phyloP scores from a whole-genome alignment of 2,113 vertebrate species.

The Felis chaus region DNA sequence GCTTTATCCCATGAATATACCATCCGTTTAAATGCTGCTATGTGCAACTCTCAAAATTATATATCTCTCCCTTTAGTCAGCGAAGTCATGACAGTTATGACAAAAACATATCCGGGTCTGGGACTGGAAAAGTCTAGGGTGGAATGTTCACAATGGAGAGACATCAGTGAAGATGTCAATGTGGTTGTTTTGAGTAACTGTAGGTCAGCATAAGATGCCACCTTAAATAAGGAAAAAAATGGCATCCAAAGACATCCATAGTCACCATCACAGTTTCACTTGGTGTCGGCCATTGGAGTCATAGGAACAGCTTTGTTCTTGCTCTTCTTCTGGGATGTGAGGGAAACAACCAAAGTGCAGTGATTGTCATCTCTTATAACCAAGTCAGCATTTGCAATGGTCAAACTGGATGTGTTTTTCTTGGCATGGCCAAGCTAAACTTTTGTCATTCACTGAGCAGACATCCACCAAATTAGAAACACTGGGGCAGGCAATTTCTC shows the following conservation, averaged over 20 bases:
- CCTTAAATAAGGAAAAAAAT: not conserved
- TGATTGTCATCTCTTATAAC: not conserved
- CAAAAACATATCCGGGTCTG: not conserved
- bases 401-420: conserved; percentile 86
- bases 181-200: not conserved
- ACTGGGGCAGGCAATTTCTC: conserved; percentile 84
- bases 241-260: not conserved
- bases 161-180: not conserved
- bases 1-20: not conserved
- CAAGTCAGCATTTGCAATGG: conserved; percentile 73
- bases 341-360: not conserved
- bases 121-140: not conserved
- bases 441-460: conserved; percentile 85
- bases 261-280: not conserved
- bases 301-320: not conserved
- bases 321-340: not conserved
- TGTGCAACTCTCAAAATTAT: not conserved
- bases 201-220: not conserved
- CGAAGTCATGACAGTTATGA: not conserved
- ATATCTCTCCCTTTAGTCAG: not conserved
- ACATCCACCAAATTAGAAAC: conserved; percentile 89
- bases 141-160: not conserved
- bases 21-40: not conserved
- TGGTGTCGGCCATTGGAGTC: not conserved
- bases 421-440: conserved; percentile 83